Conservation (phyloP, 2,888 invertebrate genomes). For the Cantharis lateralis region DNA sequence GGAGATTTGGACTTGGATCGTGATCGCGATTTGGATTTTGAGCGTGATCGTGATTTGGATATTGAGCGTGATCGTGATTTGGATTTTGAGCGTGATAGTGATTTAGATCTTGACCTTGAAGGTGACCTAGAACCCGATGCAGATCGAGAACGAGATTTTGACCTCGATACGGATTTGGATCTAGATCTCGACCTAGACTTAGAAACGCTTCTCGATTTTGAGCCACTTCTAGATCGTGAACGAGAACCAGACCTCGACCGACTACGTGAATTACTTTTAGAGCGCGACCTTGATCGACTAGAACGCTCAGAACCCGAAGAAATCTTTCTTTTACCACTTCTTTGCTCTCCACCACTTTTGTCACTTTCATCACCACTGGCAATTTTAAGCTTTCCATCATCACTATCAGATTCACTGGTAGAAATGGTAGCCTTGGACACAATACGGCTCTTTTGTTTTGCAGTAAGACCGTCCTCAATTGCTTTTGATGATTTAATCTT, state of each 20-base stretch:
- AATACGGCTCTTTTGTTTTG: conserved; percentile 85
- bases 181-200: conserved; percentile 45
- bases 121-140: conserved; percentile 45
- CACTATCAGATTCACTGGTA: conserved; percentile 81
- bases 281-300: conserved; percentile 52
- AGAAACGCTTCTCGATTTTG: conserved; percentile 37
- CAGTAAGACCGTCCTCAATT: conserved; percentile 71
- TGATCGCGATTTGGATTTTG: conserved; percentile 39
- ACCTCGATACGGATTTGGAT: conserved; percentile 52
- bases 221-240: conserved; percentile 32
- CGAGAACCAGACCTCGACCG: conserved; percentile 36
- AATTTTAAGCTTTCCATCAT: conserved; percentile 60
- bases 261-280: conserved; percentile 52
- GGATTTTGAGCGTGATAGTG: conserved; percentile 46
- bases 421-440: conserved; percentile 95
- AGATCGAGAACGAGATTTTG: conserved; percentile 50
- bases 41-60: conserved; percentile 46
- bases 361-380: conserved; percentile 61
- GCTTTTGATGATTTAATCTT: conserved; percentile 46
- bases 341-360: conserved; percentile 28
- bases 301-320: conserved; percentile 65
- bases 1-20: conserved; percentile 43
- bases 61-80: conserved; percentile 36
- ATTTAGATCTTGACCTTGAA: conserved; percentile 39
- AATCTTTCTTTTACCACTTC: conserved; percentile 59